A percentile compares a stretch with the other conserved stretches of the same genome.
Conservation (phyloP, 2,113 vertebrate genomes). For the Pardalotus punctatus region DNA sequence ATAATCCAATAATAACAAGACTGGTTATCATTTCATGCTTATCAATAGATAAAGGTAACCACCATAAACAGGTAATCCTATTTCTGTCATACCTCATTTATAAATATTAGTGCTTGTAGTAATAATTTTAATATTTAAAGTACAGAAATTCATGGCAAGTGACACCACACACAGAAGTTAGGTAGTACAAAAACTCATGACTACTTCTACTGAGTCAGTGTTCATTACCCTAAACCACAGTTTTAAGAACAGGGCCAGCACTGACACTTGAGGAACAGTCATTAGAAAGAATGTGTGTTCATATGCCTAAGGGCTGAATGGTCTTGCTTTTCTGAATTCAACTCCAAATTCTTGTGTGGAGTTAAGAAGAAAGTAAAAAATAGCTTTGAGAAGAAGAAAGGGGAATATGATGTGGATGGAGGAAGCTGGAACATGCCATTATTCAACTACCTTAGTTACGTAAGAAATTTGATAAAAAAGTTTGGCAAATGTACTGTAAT, state of each 20-base stretch:
- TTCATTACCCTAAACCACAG: not conserved
- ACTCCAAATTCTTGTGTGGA: not conserved
- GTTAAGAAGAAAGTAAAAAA: not conserved
- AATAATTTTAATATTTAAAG: not conserved
- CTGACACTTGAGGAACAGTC: not conserved
- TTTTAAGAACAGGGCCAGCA: not conserved
- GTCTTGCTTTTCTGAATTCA: not conserved
- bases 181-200: not conserved
- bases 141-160: not conserved
- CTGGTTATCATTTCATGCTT: not conserved
- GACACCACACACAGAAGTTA: not conserved
- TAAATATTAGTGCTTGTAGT: not conserved
- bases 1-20: not conserved
- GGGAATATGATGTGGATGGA: not conserved
- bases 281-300: not conserved
- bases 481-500: not conserved
- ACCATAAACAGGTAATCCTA: not conserved
- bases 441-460: not conserved
- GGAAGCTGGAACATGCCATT: not conserved
- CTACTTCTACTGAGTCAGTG: not conserved
- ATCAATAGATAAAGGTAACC: not conserved
- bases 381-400: not conserved
- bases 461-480: not conserved
- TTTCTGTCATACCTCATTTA: not conserved
- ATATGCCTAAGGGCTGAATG: not conserved